Evolutionary conservation across 2,113 vertebrate species (phyloP), one percentile per base, ranked within the genome.

Genomic region (Falcunculus frontatus): DNA sequence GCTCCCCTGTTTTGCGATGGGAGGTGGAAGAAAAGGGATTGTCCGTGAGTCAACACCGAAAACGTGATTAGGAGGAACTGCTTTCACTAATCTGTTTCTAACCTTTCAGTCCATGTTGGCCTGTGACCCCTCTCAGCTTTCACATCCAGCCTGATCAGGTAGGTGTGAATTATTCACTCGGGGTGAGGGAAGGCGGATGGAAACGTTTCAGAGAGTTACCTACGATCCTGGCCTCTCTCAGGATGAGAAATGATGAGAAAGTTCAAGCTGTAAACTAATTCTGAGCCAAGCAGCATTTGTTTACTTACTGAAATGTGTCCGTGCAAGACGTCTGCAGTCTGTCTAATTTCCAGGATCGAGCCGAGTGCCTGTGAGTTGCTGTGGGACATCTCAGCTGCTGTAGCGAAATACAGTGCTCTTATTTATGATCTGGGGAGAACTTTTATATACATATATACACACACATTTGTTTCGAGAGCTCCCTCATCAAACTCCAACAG

Each of bases 91-190:
- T 95, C 93, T 80, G 76, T 86, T 87, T 90, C 79, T 96, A 95
- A 97, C 96, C 95, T 96, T 95, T 97, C 84, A 89, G 93, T 97
- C 96, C 91, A 53, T 90, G 78, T 79, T 95, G 97, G 95, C 97
- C 97, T 94, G 95, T 97, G 97, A 97, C 97, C 95, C 94, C 92
- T 93, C 83, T 67, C 94, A 90, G 92, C 97, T 92, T 97, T 97
- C 96, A 92, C 93, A 95, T 95, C 94, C 80, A 96, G 95, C 91
- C 96, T 91, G 95, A 97, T 93, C 90, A 97, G 98, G 98, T 98
- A 97, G 98, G 98, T 97, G 83, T 74, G 19, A 88, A 88, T 97
- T 96, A 81, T 79, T 93, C 92, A 83, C 91, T 97, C 35, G 87
- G 97, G 95, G 96, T 92, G 90, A 95, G 78, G 95, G 95, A 55